phyloP scores from a whole-genome alignment of 2,797 vertebrate species.

The Sebastes trivittatus region DNA sequence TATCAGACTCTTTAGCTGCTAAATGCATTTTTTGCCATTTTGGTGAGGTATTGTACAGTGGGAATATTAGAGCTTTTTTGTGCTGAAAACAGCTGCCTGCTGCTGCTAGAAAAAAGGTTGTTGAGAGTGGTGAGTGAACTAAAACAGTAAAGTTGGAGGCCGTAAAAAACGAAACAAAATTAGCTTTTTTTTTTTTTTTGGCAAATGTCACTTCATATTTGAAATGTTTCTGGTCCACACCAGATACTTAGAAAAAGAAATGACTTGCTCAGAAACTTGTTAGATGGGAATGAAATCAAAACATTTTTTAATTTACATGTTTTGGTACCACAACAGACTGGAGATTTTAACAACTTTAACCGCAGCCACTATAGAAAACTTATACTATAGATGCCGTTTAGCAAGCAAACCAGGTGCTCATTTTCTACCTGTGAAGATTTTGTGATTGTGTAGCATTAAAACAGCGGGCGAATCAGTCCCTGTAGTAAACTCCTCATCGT shows the following conservation, averaged over 20 bases:
- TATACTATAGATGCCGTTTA: not conserved
- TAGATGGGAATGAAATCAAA: not conserved
- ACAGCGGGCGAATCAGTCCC: slow-evolving; percentile 29
- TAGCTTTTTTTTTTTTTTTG: not conserved
- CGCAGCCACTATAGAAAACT: not conserved
- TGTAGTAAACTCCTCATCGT: slow-evolving; percentile 38
- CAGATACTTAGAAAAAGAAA: not conserved
- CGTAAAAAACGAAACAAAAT: not conserved
- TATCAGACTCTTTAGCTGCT: not conserved
- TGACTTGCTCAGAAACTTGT: not conserved
- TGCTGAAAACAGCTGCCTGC: not conserved
- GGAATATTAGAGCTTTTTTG: not conserved
- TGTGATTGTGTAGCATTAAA: slow-evolving; percentile 25
- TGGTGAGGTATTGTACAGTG: not conserved
- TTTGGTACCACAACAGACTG: not conserved
- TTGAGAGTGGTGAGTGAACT: not conserved
- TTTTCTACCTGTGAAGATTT: slow-evolving; percentile 28
- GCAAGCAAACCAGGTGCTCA: not conserved
- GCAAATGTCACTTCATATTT: not conserved
- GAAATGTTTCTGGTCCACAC: not conserved
- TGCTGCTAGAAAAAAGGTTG: not conserved
- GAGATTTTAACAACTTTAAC: not conserved
- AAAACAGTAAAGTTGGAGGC: not conserved
- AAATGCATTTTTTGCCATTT: not conserved
- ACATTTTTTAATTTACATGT: not conserved